phyloP scores from a whole-genome alignment of 2,113 vertebrate species.

The human region GRCh38 chr17:5790001-5790500 shows the following conservation, averaged over 20 bases:
- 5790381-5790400: not conserved
- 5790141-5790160: fast-evolving
- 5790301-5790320: not conserved
- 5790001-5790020: not conserved
- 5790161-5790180: not conserved
- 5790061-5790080: not conserved
- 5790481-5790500: not conserved
- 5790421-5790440: not conserved
- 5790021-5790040: not conserved
- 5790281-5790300: not conserved
- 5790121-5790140: not conserved
- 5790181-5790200: too few species aligned
- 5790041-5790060: not conserved
- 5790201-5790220: not conserved
- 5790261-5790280: not conserved
- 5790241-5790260: not conserved
- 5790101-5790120: not conserved
- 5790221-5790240: not conserved
- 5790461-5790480: not conserved
- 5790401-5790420: not conserved
- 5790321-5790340: not conserved
- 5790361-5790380: not conserved
- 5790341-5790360: not conserved
- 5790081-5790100: fast-evolving
- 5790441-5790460: not conserved